These are phyloP conservation scores for Thripadectes ignobilis DNA, from an alignment of 2,797 vertebrate genomes.

Conservation along the genomic window DNA sequence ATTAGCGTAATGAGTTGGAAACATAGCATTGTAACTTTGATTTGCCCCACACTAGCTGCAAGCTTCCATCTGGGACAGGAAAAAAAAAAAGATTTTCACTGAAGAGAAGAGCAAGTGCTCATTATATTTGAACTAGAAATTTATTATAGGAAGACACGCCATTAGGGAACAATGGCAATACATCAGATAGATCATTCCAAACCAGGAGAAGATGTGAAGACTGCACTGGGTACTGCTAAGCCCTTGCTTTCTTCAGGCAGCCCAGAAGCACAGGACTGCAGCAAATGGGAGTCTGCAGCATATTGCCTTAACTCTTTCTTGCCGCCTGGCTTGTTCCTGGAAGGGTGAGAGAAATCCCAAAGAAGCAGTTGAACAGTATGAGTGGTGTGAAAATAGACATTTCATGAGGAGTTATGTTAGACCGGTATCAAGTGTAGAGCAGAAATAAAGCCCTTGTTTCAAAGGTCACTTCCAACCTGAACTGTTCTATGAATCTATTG, in stretches of 20 bases:
- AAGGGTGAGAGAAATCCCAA: not conserved
- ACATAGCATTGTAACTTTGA: not conserved
- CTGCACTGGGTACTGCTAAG: not conserved
- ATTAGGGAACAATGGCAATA: not conserved
- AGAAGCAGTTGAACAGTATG: not conserved
- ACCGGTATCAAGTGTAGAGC: rapidly evolving
- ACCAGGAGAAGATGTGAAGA: not conserved
- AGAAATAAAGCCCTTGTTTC: not conserved
- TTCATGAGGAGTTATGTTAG: not conserved
- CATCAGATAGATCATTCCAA: not conserved
- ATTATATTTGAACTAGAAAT: not conserved
- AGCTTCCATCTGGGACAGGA: not conserved
- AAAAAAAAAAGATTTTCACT: not conserved
- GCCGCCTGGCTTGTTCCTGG: not conserved
- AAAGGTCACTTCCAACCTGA: not conserved
- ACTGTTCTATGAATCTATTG: not conserved
- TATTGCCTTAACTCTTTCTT: not conserved
- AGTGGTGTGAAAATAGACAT: not conserved
- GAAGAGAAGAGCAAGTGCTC: not conserved
- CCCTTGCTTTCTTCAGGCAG: not conserved
- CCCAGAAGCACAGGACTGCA: not conserved
- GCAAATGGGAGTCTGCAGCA: not conserved
- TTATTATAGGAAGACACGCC: not conserved
- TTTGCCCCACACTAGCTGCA: not conserved
- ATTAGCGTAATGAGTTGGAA: not conserved